These are phyloP conservation scores for Amaurobius ferox DNA, from an alignment of 2,888 invertebrate genomes.

Conservation along the genomic window DNA sequence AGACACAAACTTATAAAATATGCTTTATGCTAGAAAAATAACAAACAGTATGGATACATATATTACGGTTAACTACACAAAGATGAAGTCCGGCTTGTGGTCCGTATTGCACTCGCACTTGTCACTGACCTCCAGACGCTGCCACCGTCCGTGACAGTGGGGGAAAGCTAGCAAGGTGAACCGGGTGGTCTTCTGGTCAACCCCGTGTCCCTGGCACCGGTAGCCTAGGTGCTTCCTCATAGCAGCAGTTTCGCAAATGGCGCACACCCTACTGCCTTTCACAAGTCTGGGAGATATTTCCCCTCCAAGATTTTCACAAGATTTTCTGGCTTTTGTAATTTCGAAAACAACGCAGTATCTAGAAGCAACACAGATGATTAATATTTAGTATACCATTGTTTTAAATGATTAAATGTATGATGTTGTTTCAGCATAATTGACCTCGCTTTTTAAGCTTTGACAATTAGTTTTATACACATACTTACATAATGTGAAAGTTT, in stretches of 20 bases:
- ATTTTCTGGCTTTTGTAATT: constrained; percentile 88
- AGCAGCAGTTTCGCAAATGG: constrained; percentile 89
- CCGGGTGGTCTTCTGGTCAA: constrained; percentile 85
- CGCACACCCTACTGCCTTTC: constrained; percentile 88
- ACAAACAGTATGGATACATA: too few species aligned
- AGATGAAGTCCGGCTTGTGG: constrained; percentile 77
- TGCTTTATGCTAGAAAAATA: too few species aligned
- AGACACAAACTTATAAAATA: too few species aligned
- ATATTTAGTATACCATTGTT: too few species aligned
- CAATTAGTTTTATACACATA: too few species aligned
- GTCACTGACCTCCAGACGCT: constrained; percentile 79
- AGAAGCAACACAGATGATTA: too few species aligned
- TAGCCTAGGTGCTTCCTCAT: constrained; percentile 85
- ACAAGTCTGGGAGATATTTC: constrained; percentile 84
- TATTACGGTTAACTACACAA: too few species aligned
- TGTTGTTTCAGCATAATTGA: too few species aligned
- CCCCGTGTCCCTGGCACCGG: constrained; percentile 91
- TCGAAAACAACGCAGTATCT: constrained; percentile 92
- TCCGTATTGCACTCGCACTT: constrained; percentile 77
- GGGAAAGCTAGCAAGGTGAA: constrained; percentile 91
- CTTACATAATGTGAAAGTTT: too few species aligned
- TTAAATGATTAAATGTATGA: too few species aligned
- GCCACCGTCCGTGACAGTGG: constrained; percentile 93
- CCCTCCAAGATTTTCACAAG: constrained; percentile 82
- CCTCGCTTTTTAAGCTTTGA: too few species aligned